Evolutionary conservation across 2,113 vertebrate genomes (phyloP).

Genomic region (Labrus mixtus): DNA sequence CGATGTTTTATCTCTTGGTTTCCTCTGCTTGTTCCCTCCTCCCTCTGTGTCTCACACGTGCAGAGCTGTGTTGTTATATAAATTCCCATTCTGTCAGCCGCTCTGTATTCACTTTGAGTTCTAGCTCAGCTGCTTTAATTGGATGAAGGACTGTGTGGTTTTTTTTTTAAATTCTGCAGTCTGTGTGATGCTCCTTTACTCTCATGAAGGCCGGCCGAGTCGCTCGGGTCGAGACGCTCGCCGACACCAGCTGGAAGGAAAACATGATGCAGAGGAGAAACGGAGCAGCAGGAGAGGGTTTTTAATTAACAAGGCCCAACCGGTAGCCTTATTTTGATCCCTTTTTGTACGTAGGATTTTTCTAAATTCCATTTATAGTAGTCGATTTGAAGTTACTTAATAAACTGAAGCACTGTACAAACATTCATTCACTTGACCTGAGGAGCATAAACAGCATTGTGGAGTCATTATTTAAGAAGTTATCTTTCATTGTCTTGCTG

Average conservation of each 20-base stretch:
- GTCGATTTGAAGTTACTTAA: not conserved
- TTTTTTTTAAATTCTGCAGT: constrained; percentile 1
- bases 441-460: too few species aligned
- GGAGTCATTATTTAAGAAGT: too few species aligned
- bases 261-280: not conserved
- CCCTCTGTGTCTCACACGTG: not conserved
- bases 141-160: constrained; percentile 10
- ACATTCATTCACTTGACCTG: not conserved
- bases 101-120: constrained; percentile 2
- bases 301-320: not conserved
- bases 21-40: not conserved
- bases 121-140: constrained; percentile 28
- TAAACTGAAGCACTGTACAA: not conserved
- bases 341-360: not conserved
- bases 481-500: too few species aligned
- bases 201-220: constrained; percentile 32
- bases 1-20: not conserved
- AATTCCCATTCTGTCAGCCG: constrained; percentile 4
- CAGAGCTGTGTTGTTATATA: not conserved
- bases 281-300: not conserved
- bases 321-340: not conserved
- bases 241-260: not conserved
- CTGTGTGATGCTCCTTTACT: constrained; percentile 12
- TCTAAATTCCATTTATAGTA: not conserved
- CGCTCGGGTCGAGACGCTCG: not conserved